Evolutionary conservation across 2,888 invertebrate species (phyloP).

Genomic region (Eristalinus sepulchralis): DNA sequence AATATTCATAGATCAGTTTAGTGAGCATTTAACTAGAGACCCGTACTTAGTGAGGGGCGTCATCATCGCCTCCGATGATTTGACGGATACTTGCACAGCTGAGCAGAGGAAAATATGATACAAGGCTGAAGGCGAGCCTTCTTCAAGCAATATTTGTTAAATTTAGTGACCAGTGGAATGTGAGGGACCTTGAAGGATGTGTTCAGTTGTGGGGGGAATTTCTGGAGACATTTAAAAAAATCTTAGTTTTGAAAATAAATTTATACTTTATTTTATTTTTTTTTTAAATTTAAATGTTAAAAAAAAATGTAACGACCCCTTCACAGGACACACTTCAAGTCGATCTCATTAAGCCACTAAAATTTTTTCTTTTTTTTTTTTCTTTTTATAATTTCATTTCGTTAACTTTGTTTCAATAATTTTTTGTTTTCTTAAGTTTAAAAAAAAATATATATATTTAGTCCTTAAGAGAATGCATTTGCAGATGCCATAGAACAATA

Average conservation of each 20-base stretch:
- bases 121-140: slow-evolving; percentile 16
- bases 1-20: slow-evolving; percentile 10
- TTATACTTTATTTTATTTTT: no score
- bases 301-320: no score
- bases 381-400: slow-evolving; percentile 5
- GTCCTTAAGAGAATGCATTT: not conserved
- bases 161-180: not conserved
- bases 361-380: not conserved
- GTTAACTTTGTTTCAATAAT: slow-evolving; percentile 4
- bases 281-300: no score
- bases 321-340: not conserved
- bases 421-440: slow-evolving; percentile 13
- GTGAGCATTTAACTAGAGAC: slow-evolving; percentile 1
- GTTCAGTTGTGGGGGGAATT: no score
- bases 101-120: not conserved
- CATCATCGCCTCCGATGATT: not conserved
- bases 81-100: not conserved
- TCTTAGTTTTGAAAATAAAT: no score
- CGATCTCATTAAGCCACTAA: not conserved
- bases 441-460: not conserved
- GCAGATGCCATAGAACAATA: not conserved
- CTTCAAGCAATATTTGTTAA: slow-evolving; percentile 33
- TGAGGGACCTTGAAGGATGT: not conserved
- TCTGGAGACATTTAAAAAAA: no score
- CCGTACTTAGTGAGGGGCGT: not conserved